Base-by-base conservation (phyloP, 2,797 vertebrate species). In the Sebastes iracundus region DNA sequence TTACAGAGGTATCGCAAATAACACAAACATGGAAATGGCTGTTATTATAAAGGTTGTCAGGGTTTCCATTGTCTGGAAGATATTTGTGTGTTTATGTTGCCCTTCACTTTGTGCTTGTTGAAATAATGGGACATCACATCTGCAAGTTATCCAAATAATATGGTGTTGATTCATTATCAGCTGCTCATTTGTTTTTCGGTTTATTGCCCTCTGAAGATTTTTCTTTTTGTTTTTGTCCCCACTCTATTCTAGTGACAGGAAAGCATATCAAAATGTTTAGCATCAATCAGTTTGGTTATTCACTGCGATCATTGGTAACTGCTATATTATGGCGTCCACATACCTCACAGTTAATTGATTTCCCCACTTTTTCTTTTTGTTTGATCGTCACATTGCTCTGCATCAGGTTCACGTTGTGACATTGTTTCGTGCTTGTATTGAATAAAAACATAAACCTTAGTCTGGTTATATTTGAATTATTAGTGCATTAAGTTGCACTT, bases 91-190 rank as follows among this genome's bases (percentile, higher is more conserved):
- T 73, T 73, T 59, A 18, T 78, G 58, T 68, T 86, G 27, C 66
- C 56, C 27, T 70, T 75, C 56, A 4, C 18, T 68, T 63, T 32
- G 28, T 35, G 64, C 61, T 56, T 68, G 38, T 75, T 67, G 27
- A 65, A 80, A 73, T 65, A 73, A 80, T 56, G 27, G 7, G 49
- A 77, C 28, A 38, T 53, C 38, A 64, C 56, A 75, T 32, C 23
- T 73, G 33, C 38, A 79, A 56, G 52, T 77, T 77, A 33, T 67
- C 70, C 9, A 60, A 52, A 77, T 78, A 60, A 68, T 75, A 55
- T 8, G 7, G 3, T 60, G 18, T 55, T 64, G 53, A 67, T 58
- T 52, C 22, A 49, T 66, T 72, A 81, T 64, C 65, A 55, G 63
- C 22, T 30, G 65, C 27, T 68, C 10, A 8, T 49, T 23, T 42